A percentile compares a stretch with the other conserved stretches of the same genome.
These are phyloP conservation scores for Nannospalax galili DNA, from an alignment of 2,113 vertebrate genomes.

Conservation along the genomic window DNA sequence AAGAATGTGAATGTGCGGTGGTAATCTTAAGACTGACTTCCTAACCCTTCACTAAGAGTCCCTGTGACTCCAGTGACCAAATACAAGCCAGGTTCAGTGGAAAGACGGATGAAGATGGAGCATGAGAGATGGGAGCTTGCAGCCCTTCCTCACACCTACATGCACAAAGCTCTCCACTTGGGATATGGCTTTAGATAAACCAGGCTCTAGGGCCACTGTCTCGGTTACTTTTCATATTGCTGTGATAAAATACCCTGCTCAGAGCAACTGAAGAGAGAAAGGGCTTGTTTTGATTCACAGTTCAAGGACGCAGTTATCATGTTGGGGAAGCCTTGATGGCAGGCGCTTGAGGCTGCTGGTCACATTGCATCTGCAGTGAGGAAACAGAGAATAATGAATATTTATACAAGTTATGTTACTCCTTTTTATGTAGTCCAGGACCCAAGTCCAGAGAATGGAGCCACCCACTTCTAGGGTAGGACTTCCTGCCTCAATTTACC, in stretches of 20 bases:
- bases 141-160: background rate
- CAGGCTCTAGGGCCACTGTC: background rate
- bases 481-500: background rate
- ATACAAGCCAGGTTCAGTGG: background rate
- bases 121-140: background rate
- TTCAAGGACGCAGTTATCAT: background rate
- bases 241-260: background rate
- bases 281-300: background rate
- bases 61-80: background rate
- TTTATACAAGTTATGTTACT: background rate
- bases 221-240: background rate
- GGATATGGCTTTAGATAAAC: background rate
- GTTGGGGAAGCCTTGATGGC: background rate
- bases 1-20: too few relatives aligned
- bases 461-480: background rate
- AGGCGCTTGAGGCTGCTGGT: background rate
- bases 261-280: background rate
- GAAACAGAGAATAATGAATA: background rate
- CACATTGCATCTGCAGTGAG: background rate
- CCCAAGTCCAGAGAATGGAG: background rate
- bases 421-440: background rate
- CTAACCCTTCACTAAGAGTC: constrained; percentile 25
- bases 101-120: background rate
- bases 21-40: background rate
- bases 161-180: background rate